phyloP scores from a whole-genome alignment of 2,797 vertebrate genomes.

The Spizella passerina region DNA sequence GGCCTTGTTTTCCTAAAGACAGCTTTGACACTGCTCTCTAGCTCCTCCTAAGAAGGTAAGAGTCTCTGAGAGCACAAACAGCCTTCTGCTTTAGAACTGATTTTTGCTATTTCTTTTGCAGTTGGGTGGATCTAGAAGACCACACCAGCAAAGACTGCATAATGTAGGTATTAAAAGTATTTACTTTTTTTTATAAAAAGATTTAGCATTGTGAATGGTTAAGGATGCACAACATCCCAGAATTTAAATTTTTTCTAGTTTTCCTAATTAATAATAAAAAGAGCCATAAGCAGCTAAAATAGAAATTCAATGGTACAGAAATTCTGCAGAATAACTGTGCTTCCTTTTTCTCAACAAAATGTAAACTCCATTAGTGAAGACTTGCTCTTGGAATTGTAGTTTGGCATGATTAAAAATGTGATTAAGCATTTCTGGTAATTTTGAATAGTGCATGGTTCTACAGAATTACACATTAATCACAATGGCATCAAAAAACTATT shows the following conservation, averaged over 20 bases:
- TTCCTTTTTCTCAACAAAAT: not conserved
- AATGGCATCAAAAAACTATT: not conserved
- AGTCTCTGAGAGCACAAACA: not conserved
- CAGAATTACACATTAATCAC: not conserved
- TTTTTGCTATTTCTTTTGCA: not conserved
- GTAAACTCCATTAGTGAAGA: not conserved
- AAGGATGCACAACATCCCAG: not conserved
- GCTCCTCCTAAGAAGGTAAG: not conserved
- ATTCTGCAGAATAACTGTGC: not conserved
- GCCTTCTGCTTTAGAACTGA: not conserved
- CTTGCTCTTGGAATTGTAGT: not conserved
- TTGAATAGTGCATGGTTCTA: not conserved
- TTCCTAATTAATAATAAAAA: not conserved
- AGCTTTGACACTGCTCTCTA: not conserved
- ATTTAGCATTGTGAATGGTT: not conserved
- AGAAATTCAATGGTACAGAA: not conserved
- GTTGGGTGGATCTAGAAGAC: not conserved
- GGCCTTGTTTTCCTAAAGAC: not conserved
- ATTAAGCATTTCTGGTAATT: not conserved
- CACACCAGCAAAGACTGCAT: not conserved
- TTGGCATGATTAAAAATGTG: not conserved
- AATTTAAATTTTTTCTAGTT: not conserved
- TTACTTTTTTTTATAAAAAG: fast-evolving
- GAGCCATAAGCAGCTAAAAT: not conserved
- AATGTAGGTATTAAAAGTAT: not conserved